These are phyloP conservation scores for Ancistrus triradiatus DNA, from an alignment of 2,113 vertebrate genomes.

Conservation along the genomic window DNA sequence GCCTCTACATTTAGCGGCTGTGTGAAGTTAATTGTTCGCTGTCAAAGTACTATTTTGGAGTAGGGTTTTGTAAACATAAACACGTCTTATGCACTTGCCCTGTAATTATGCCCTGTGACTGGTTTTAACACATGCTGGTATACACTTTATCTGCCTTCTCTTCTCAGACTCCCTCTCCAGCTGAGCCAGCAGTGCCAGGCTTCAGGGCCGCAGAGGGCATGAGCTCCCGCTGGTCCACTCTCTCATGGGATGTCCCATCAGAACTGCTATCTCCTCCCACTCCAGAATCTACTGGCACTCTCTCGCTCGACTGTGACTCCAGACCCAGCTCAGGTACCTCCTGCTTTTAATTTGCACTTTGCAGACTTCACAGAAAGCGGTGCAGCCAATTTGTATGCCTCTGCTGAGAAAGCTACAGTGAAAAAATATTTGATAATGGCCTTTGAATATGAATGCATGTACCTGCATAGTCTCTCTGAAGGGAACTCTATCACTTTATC, in stretches of 20 bases:
- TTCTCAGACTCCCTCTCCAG: slow-evolving; percentile 56
- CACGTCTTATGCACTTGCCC: slow-evolving; percentile 10
- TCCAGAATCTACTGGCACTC: slow-evolving; percentile 52
- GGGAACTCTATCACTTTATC: background rate
- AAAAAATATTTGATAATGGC: slow-evolving; percentile 1
- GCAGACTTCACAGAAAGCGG: background rate
- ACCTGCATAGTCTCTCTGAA: slow-evolving; percentile 7
- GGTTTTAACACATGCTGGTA: slow-evolving; percentile 18
- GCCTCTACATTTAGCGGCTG: background rate
- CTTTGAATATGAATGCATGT: slow-evolving; percentile 18
- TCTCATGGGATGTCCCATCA: slow-evolving; percentile 70
- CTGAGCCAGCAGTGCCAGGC: slow-evolving; percentile 47
- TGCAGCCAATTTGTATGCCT: background rate
- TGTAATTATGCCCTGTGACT: slow-evolving; percentile 33
- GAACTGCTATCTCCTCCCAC: slow-evolving; percentile 68
- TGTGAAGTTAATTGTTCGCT: background rate
- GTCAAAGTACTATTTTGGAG: slow-evolving; percentile 23
- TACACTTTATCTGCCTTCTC: slow-evolving; percentile 27
- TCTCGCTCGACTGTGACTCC: slow-evolving; percentile 66
- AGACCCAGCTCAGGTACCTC: slow-evolving; percentile 72
- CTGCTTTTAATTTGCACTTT: background rate
- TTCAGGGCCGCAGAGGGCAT: slow-evolving; percentile 50
- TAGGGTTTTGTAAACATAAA: slow-evolving; percentile 35
- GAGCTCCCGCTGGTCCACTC: slow-evolving; percentile 63
- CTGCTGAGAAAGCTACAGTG: background rate